Conservation (phyloP, 1,140 invertebrate species). For the Diachasmimorpha longicaudata region DNA sequence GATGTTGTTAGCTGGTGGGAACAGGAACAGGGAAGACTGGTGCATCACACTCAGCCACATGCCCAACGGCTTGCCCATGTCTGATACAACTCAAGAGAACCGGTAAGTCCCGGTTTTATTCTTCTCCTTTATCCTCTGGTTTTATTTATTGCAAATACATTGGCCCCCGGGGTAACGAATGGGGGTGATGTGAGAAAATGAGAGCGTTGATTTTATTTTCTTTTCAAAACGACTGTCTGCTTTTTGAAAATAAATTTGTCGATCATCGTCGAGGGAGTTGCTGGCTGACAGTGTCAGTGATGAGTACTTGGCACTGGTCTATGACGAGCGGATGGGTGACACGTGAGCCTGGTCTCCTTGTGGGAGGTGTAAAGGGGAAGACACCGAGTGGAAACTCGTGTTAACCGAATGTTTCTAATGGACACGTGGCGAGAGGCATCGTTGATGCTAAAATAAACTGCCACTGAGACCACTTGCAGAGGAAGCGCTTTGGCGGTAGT, state of each 20-base stretch:
- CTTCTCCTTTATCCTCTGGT: constrained; percentile 9
- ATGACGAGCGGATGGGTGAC: constrained; percentile 10
- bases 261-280: not conserved
- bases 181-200: not conserved
- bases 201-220: not conserved
- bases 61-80: constrained; percentile 57
- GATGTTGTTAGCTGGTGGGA: constrained; percentile 75
- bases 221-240: not conserved
- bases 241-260: not conserved
- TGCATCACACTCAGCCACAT: constrained; percentile 52
- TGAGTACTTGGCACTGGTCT: not conserved
- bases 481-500: constrained; percentile 5
- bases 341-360: constrained; percentile 35
- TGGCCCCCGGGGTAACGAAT: constrained; percentile 7
- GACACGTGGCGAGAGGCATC: constrained; percentile 20
- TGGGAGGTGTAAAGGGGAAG: constrained; percentile 28
- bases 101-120: constrained; percentile 21
- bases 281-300: not conserved
- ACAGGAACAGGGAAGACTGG: constrained; percentile 62
- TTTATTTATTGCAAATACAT: constrained; percentile 11
- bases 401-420: constrained; percentile 28
- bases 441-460: constrained; percentile 25
- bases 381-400: constrained; percentile 51
- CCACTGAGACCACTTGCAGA: constrained; percentile 25
- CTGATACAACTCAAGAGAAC: constrained; percentile 39